Evolutionary conservation across 2,113 vertebrate species (phyloP).

Genomic region (Burhinus bistriatus): DNA sequence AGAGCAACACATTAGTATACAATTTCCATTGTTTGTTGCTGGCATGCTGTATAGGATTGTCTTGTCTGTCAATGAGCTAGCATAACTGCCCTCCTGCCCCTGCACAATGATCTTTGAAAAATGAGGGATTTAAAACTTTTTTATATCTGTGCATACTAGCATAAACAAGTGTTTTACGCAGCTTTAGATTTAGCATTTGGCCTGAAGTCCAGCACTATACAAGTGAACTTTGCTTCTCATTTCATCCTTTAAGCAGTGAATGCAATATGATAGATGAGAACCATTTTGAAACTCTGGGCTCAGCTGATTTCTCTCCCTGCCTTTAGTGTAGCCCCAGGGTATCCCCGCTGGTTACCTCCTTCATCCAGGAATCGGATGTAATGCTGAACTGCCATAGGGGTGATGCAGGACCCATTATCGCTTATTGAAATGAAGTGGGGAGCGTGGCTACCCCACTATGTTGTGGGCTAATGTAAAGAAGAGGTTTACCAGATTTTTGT

Average conservation of each 20-base stretch:
- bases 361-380: neutral
- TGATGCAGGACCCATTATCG: neutral
- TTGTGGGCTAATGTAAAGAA: neutral
- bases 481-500: neutral
- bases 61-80: neutral
- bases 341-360: neutral
- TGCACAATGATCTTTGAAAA: neutral
- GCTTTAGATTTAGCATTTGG: neutral
- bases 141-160: neutral
- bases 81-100: neutral
- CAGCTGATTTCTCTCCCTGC: neutral
- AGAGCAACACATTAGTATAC: rapidly evolving
- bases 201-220: neutral
- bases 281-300: neutral
- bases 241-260: neutral
- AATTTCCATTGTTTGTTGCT: neutral
- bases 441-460: rapidly evolving
- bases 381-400: neutral
- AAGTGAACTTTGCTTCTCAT: neutral
- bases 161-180: neutral
- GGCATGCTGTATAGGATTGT: neutral
- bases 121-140: neutral
- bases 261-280: neutral
- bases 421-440: neutral
- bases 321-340: rapidly evolving